Conservation (phyloP, 2,113 vertebrate genomes). For the Oreocharis arfaki region DNA sequence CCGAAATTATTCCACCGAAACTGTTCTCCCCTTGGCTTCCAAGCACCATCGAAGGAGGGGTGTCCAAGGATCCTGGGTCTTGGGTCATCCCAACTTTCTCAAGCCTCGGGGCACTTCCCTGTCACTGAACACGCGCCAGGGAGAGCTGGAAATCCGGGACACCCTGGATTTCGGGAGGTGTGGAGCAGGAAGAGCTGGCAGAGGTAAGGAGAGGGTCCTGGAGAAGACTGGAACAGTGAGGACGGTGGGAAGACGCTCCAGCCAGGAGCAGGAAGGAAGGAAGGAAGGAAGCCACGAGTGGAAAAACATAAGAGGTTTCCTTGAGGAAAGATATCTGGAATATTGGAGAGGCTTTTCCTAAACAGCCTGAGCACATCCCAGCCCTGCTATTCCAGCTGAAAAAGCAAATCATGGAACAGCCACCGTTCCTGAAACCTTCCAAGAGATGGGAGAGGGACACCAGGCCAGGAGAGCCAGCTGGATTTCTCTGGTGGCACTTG, state of each 20-base stretch:
- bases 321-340: background rate
- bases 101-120: background rate
- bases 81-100: background rate
- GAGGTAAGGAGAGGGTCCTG: background rate
- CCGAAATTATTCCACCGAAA: background rate
- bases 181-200: background rate
- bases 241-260: background rate
- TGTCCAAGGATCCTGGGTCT: background rate
- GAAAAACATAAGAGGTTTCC: background rate
- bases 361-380: background rate
- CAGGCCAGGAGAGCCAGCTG: background rate
- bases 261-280: background rate
- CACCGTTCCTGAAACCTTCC: background rate
- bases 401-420: background rate
- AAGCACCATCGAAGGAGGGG: background rate
- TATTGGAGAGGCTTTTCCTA: background rate
- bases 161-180: background rate
- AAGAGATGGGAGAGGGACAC: background rate
- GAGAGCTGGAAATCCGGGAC: background rate
- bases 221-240: background rate
- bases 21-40: background rate
- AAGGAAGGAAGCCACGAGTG: background rate
- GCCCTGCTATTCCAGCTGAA: background rate
- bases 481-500: background rate
- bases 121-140: rapidly evolving